These are phyloP conservation scores for Agrotis exclamationis DNA, from an alignment of 2,888 invertebrate species.

Conservation along the genomic window DNA sequence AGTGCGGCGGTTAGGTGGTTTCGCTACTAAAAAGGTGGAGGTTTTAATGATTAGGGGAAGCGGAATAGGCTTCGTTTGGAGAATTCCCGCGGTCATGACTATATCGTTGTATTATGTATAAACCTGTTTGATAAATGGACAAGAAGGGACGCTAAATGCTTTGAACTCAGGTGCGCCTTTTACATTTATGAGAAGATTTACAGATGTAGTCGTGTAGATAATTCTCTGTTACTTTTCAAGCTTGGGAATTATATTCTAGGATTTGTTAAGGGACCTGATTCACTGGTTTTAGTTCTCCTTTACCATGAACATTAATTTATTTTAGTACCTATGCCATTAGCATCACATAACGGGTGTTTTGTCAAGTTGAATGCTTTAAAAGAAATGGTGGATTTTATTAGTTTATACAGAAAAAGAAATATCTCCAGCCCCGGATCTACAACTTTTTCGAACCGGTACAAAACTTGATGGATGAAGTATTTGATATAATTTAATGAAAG, in stretches of 20 bases:
- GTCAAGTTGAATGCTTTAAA: background rate
- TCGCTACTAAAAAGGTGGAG: slow-evolving; percentile 26
- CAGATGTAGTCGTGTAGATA: slow-evolving; percentile 11
- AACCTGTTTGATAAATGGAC: slow-evolving; percentile 49
- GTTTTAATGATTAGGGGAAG: slow-evolving; percentile 76
- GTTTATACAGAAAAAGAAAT: too few species aligned
- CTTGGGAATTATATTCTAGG: slow-evolving; percentile 1
- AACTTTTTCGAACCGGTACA: too few species aligned
- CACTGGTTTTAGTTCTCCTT: background rate
- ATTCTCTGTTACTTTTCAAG: background rate
- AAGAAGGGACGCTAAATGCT: slow-evolving; percentile 32
- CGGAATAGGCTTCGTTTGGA: slow-evolving; percentile 68
- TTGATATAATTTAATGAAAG: background rate
- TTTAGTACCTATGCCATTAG: too few species aligned
- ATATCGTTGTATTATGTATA: slow-evolving; percentile 50
- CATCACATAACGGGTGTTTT: background rate
- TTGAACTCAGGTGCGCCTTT: slow-evolving; percentile 37
- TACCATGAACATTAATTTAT: background rate
- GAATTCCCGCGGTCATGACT: slow-evolving; percentile 65
- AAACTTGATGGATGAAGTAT: background rate
- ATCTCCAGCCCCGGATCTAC: too few species aligned
- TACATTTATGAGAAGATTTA: slow-evolving; percentile 24
- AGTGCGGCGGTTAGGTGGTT: slow-evolving; percentile 51
- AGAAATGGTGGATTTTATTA: background rate
- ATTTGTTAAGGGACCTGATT: background rate